phyloP scores from a whole-genome alignment of 1,140 invertebrate genomes.

The Ips nitidus region DNA sequence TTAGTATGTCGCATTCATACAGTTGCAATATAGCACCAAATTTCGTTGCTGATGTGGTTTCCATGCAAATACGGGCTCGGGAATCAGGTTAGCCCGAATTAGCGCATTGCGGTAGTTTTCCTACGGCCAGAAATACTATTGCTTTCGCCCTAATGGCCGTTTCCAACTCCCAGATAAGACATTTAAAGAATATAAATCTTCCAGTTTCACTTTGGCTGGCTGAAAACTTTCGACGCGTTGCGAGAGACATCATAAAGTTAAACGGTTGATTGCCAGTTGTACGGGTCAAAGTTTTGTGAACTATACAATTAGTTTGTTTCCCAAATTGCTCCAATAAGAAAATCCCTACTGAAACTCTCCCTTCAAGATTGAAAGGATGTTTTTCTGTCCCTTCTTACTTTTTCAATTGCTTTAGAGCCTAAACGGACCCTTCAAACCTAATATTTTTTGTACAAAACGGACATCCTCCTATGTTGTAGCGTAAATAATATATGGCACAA shows the following conservation, averaged over 20 bases:
- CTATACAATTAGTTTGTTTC: neutral
- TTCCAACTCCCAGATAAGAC: constrained; percentile 20
- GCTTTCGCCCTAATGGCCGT: constrained; percentile 18
- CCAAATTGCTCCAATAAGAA: neutral
- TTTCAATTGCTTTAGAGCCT: constrained; percentile 5
- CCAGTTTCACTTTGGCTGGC: neutral
- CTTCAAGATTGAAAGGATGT: constrained; percentile 6
- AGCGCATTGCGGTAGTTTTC: constrained; percentile 34
- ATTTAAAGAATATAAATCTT: constrained; percentile 24
- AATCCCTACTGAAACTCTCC: neutral
- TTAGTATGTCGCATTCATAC: constrained; percentile 19
- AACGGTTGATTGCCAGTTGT: neutral
- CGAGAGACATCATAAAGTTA: neutral
- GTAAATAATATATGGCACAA: too few relatives aligned
- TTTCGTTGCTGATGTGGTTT: constrained; percentile 15
- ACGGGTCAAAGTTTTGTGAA: neutral
- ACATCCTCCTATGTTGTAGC: neutral
- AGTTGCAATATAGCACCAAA: constrained; percentile 19
- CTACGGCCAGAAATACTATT: constrained; percentile 24
- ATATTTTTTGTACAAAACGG: constrained; percentile 8
- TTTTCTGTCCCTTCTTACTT: neutral
- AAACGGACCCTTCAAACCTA: constrained; percentile 2
- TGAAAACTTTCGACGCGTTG: neutral
- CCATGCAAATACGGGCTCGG: constrained; percentile 12
- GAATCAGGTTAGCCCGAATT: constrained; percentile 30